phyloP scores from a whole-genome alignment of 64 coral and sea anemone species.

The Trachythela sp. region DNA sequence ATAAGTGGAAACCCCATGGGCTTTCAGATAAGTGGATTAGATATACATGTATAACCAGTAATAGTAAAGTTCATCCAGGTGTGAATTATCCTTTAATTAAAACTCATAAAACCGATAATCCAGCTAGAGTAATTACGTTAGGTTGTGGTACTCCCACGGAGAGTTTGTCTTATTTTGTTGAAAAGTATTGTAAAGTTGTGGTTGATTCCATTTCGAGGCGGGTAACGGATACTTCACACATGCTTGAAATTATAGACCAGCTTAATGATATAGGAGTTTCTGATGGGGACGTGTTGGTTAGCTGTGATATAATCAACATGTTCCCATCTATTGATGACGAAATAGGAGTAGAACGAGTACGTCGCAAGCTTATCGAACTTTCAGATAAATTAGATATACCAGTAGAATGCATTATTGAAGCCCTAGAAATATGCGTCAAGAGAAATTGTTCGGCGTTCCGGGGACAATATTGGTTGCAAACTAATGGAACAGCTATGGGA shows the following conservation, averaged over 20 bases:
- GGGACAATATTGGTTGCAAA: neutral
- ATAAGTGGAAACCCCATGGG: too few relatives aligned
- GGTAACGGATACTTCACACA: neutral
- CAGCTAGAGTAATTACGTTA: neutral
- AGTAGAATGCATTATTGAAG: slow-evolving; percentile 1
- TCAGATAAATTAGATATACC: neutral
- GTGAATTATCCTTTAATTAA: slow-evolving; percentile 5
- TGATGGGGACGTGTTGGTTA: neutral
- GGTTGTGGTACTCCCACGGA: slow-evolving; percentile 12
- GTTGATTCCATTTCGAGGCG: neutral
- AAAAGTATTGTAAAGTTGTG: neutral
- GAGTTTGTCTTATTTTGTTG: neutral
- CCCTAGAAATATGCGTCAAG: neutral
- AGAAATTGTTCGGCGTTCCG: neutral
- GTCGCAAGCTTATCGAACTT: neutral
- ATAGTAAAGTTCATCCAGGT: neutral
- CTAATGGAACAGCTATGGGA: neutral
- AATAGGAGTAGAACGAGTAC: neutral
- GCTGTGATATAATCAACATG: neutral
- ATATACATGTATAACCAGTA: too few relatives aligned
- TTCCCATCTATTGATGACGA: neutral
- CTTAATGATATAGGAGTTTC: neutral
- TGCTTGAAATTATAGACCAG: neutral
- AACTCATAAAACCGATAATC: neutral
- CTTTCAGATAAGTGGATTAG: too few relatives aligned